Evolutionary conservation across 2,888 invertebrate genomes (phyloP), one percentile per base, ranked within the genome.

Genomic region (Drosophila tripunctata): DNA sequence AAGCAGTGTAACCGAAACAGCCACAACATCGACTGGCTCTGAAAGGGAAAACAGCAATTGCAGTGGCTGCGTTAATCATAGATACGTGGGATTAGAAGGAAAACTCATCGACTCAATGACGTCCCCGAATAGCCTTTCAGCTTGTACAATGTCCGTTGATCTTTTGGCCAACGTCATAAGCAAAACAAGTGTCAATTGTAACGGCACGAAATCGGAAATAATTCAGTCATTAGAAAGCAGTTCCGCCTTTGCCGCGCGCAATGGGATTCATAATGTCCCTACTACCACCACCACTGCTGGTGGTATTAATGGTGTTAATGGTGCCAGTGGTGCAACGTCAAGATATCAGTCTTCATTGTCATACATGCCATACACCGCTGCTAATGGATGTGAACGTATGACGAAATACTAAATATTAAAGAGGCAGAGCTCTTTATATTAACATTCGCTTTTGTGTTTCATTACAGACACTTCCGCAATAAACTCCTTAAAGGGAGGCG

Each of bases 31-130:
- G 2, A 67, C 69, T 4, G 64, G 56, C 5, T 75, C 69, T 1
- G 83, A 82, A 45, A 57, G 73, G 4, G 83, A 78, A 0, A 75
- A 63, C 19, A 80, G 67, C 19, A 71, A 74, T 36, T 71, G 65
- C 33, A 74, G 68, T 40, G 73, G 75, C 0, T 66, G 66, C 6
- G 35, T 65, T 4, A 73, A 80, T 14, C 58, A 79, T 44, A n/a
- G n/a, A n/a, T n/a, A n/a, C n/a, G 44, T 48, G 1, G 61, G 60
- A 19, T 30, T 65, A 14, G 35, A 48, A 10, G 57, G 41, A 3
- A 67, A 62, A 33, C 36, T 51, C 3, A 48, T 48, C 12, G 43
- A 19, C 3, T 19, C 43, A 2, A 68, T 68, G 0, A 27, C 31
- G 15, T 71, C 67, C 8, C 71, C 70, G 8, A 50, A 43, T 21